Evolutionary conservation across 2,797 vertebrate genomes (phyloP).

Genomic region (Fratercula arctica): DNA sequence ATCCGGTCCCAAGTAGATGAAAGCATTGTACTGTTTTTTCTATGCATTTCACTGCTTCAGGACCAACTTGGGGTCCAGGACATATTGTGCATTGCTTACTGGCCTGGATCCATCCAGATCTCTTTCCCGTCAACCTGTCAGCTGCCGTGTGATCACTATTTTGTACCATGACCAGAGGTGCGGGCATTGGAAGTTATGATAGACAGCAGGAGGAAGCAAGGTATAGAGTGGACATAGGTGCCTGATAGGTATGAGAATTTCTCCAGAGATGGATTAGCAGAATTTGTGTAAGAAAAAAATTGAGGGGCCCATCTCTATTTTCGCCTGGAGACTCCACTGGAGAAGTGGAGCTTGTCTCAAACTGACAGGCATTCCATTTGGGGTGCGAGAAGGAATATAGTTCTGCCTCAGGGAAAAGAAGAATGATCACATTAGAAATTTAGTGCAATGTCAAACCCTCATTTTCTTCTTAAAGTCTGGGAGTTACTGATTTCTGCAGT

Average conservation of each 20-base stretch:
- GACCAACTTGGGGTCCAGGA: background rate
- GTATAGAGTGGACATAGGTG: background rate
- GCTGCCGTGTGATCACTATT: background rate
- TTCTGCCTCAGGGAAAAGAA: background rate
- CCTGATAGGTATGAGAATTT: background rate
- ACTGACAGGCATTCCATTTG: background rate
- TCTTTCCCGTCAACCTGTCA: background rate
- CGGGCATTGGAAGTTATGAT: background rate
- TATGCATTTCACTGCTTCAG: background rate
- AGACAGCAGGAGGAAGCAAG: background rate
- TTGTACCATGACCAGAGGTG: background rate
- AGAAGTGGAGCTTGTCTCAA: background rate
- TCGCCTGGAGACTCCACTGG: background rate
- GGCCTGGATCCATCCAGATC: background rate
- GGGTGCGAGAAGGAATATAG: background rate
- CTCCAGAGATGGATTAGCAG: background rate
- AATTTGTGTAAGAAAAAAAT: background rate
- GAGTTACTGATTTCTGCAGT: background rate
- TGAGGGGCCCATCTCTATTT: accelerated
- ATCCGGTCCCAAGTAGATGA: background rate
- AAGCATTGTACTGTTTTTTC: background rate
- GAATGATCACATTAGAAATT: background rate
- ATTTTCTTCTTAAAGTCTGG: background rate
- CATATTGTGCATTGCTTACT: background rate
- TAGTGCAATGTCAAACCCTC: background rate